Conservation (phyloP, 2,888 invertebrate species). For the Taenaris catops region DNA sequence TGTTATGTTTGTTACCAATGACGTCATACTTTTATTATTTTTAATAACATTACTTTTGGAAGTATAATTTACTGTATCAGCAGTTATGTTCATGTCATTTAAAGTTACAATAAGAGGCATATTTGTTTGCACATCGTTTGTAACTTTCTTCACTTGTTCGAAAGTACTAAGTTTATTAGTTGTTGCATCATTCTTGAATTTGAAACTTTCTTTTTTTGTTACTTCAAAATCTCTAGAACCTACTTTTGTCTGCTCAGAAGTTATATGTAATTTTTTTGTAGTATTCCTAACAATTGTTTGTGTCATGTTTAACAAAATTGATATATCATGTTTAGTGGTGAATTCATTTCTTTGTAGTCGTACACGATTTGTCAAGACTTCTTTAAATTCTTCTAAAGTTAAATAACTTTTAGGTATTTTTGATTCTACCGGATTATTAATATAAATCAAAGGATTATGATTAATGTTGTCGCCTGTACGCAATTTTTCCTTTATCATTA, state of each 20-base stretch:
- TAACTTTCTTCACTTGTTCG: too few relatives aligned
- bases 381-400: slow-evolving; percentile 48
- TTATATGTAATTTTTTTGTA: too few relatives aligned
- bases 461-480: slow-evolving; percentile 24
- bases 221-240: too few relatives aligned
- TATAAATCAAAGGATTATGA: slow-evolving; percentile 47
- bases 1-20: neutral
- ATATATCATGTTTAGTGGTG: slow-evolving; percentile 2
- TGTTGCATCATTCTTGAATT: neutral
- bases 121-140: too few relatives aligned
- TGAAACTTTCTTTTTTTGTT: neutral
- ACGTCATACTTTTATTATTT: neutral
- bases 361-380: slow-evolving; percentile 32
- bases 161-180: neutral
- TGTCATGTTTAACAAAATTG: too few relatives aligned
- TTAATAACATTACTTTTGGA: neutral
- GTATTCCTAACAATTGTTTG: too few relatives aligned
- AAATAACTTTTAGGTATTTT: slow-evolving; percentile 49
- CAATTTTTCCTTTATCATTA: slow-evolving; percentile 34
- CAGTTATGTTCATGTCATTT: neutral
- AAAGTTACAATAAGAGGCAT: neutral
- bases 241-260: too few relatives aligned
- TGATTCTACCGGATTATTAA: slow-evolving; percentile 62
- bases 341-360: slow-evolving; percentile 28
- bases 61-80: neutral